These are phyloP conservation scores for Crenichthys baileyi DNA, from an alignment of 2,797 vertebrate genomes.

Conservation along the genomic window DNA sequence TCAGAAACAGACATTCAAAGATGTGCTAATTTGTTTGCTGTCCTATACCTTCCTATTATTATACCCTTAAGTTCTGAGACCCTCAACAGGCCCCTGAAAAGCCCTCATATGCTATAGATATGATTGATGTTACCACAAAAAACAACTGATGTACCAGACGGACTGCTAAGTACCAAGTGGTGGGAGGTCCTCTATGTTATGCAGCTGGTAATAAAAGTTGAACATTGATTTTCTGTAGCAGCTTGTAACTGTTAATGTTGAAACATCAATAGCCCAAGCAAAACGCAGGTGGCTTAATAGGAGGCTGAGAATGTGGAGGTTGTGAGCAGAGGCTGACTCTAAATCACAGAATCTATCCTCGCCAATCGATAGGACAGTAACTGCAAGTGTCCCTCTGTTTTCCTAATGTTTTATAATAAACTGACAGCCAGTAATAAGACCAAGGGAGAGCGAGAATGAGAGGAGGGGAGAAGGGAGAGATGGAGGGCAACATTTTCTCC, in stretches of 20 bases:
- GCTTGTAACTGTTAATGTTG: conserved; percentile 99
- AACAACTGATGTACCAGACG: conserved; percentile 72
- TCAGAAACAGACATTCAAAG: conserved; percentile 15
- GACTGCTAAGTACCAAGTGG: conserved; percentile 78
- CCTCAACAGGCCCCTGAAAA: conserved; percentile 40
- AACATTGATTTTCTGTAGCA: conserved; percentile 98
- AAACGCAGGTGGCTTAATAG: conserved; percentile 94
- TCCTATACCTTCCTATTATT: conserved; percentile 31
- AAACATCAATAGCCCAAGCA: conserved; percentile 99
- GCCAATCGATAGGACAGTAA: conserved; percentile 90
- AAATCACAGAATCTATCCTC: conserved; percentile 93
- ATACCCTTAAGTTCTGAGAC: conserved; percentile 32
- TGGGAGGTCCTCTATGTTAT: conserved; percentile 77
- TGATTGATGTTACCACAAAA: conserved; percentile 79
- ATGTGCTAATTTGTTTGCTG: conserved; percentile 45
- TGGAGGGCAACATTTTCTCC: conserved; percentile 65
- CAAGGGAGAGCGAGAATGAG: conserved; percentile 72
- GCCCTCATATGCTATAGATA: conserved; percentile 40
- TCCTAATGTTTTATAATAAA: conserved; percentile 90
- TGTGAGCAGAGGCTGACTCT: conserved; percentile 81
- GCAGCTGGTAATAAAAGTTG: conserved; percentile 93
- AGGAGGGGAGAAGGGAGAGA: conserved; percentile 45
- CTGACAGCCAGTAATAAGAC: conserved; percentile 87
- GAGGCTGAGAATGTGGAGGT: conserved; percentile 90
- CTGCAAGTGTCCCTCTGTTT: conserved; percentile 90